Evolutionary conservation across 2,888 invertebrate genomes (phyloP).

Genomic region (Malthinus flaveolus): DNA sequence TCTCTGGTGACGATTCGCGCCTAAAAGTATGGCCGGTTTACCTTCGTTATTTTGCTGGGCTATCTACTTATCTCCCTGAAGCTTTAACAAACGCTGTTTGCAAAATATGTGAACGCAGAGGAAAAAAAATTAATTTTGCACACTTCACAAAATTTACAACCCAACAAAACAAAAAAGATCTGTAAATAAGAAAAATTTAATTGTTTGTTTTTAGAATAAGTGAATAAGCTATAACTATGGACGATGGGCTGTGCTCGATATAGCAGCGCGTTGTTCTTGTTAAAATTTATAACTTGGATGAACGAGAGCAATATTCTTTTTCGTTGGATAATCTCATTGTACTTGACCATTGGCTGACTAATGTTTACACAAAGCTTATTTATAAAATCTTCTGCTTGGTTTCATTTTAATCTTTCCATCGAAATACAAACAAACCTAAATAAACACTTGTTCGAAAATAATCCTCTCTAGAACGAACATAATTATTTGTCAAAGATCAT

Average conservation of each 20-base stretch:
- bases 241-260: too few species aligned
- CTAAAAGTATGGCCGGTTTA: too few species aligned
- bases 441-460: slow-evolving; percentile 52
- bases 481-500: slow-evolving; percentile 52
- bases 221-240: too few species aligned
- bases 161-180: neutral
- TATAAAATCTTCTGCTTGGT: slow-evolving; percentile 53
- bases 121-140: neutral
- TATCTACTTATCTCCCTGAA: too few species aligned
- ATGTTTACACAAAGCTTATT: slow-evolving; percentile 43
- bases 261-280: slow-evolving; percentile 12
- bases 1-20: too few species aligned
- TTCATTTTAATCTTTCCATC: slow-evolving; percentile 55
- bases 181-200: slow-evolving; percentile 1
- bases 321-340: slow-evolving; percentile 48
- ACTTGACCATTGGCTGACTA: slow-evolving; percentile 43
- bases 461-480: slow-evolving; percentile 43
- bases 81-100: too few species aligned
- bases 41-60: too few species aligned
- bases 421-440: slow-evolving; percentile 52
- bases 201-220: slow-evolving; percentile 1
- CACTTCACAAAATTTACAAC: too few species aligned
- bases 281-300: slow-evolving; percentile 29
- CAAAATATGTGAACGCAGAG: too few species aligned
- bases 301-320: slow-evolving; percentile 37